A percentile compares a stretch with the other conserved stretches of the same genome.
phyloP scores from a whole-genome alignment of 2,888 invertebrate genomes.

The Junonia oenone region DNA sequence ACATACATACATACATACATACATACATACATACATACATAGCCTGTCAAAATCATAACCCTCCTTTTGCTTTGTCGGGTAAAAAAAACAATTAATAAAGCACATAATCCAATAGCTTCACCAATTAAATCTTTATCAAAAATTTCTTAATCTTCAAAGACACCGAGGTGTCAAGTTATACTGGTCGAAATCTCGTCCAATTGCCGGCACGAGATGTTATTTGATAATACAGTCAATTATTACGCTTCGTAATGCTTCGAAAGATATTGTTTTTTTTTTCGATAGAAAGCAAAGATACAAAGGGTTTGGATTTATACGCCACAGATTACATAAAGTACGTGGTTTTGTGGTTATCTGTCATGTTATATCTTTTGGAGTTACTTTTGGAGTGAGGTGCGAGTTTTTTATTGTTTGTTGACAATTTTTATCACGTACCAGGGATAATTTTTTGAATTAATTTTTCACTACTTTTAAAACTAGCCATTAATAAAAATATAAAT shows the following conservation, averaged over 20 bases:
- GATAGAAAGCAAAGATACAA: conserved; percentile 29
- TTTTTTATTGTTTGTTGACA: neutral
- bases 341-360: neutral
- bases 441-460: too few species aligned
- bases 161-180: conserved; percentile 21
- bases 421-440: too few species aligned
- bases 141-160: conserved; percentile 16
- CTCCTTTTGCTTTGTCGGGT: neutral
- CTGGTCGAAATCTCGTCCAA: conserved; percentile 32
- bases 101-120: neutral
- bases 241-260: conserved; percentile 31
- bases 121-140: neutral
- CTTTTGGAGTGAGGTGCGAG: too few species aligned
- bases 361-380: too few species aligned
- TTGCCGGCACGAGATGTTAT: conserved; percentile 31
- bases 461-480: too few species aligned
- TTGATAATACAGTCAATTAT: conserved; percentile 32
- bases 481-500: too few species aligned
- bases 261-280: conserved; percentile 28
- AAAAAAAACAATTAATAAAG: neutral
- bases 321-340: neutral
- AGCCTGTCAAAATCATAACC: too few species aligned
- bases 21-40: too few species aligned
- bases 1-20: too few species aligned
- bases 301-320: conserved; percentile 6